Evolutionary conservation across 1,140 invertebrate genomes (phyloP).

Genomic region (Ips nitidus): DNA sequence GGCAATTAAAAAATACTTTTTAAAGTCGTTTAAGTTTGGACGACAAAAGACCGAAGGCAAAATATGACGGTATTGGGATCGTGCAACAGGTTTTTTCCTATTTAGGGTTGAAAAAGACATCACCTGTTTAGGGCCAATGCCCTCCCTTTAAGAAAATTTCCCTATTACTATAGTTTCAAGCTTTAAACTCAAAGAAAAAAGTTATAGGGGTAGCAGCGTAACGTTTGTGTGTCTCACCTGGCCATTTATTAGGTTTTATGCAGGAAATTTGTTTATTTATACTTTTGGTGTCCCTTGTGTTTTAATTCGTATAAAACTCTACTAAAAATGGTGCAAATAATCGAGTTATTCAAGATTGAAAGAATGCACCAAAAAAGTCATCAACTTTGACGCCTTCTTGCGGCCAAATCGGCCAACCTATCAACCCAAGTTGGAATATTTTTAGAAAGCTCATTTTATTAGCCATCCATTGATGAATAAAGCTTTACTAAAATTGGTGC

Average conservation of each 20-base stretch:
- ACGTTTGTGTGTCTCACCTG: neutral
- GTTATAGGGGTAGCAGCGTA: conserved; percentile 10
- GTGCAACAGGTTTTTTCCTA: conserved; percentile 8
- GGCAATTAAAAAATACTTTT: conserved; percentile 17
- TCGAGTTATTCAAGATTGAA: too few relatives aligned
- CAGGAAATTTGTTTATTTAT: too few relatives aligned
- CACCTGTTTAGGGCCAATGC: conserved; percentile 9
- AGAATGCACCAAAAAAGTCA: too few relatives aligned
- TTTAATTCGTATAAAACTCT: too few relatives aligned
- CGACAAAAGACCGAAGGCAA: conserved; percentile 10
- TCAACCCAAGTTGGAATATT: too few relatives aligned
- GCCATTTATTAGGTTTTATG: neutral
- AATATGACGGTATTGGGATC: neutral
- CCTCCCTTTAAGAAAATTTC: conserved; percentile 1
- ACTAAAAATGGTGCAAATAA: too few relatives aligned
- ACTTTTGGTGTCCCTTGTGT: too few relatives aligned
- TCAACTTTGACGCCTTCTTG: too few relatives aligned
- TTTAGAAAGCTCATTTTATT: too few relatives aligned
- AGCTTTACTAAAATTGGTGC: too few relatives aligned
- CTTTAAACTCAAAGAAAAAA: conserved; percentile 6
- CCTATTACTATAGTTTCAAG: neutral
- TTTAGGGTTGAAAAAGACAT: neutral
- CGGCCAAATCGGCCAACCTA: too few relatives aligned
- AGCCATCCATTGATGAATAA: too few relatives aligned
- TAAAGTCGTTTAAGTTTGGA: conserved; percentile 6